Evolutionary conservation across 2,113 vertebrate genomes (phyloP).

Genomic region (Callocephalon fimbriatum): DNA sequence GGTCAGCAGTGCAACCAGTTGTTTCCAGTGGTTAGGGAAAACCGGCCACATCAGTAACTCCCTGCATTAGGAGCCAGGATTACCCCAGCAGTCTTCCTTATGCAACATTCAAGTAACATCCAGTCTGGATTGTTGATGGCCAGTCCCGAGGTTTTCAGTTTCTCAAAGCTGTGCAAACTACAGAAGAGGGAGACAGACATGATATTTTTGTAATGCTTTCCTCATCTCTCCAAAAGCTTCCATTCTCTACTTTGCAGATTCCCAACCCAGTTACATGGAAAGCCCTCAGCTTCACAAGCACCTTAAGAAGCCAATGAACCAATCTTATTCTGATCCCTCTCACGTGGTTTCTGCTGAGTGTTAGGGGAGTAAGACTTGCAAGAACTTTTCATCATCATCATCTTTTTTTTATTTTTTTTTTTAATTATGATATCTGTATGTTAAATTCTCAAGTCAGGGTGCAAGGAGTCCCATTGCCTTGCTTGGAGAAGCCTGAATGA

Average conservation of each 20-base stretch:
- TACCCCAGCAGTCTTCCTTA: background rate
- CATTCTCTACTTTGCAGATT: background rate
- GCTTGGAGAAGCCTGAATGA: background rate
- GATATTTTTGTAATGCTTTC: background rate
- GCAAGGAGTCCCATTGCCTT: background rate
- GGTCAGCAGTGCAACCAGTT: background rate
- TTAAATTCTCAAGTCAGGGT: background rate
- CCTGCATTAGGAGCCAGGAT: background rate
- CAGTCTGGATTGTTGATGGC: background rate
- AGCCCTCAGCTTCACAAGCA: background rate
- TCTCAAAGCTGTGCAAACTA: background rate
- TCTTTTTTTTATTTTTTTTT: too few relatives aligned
- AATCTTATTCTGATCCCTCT: background rate
- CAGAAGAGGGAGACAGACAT: background rate
- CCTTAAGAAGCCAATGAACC: background rate
- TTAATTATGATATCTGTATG: background rate
- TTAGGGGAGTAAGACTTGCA: background rate
- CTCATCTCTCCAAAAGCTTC: background rate
- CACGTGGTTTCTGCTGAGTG: rapidly evolving
- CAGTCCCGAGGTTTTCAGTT: background rate
- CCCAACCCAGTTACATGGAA: background rate
- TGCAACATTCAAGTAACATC: background rate
- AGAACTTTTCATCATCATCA: background rate
- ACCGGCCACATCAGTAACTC: background rate
- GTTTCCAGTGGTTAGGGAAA: background rate